phyloP scores from a whole-genome alignment of 2,797 vertebrate genomes.

The Vultur gryphus region DNA sequence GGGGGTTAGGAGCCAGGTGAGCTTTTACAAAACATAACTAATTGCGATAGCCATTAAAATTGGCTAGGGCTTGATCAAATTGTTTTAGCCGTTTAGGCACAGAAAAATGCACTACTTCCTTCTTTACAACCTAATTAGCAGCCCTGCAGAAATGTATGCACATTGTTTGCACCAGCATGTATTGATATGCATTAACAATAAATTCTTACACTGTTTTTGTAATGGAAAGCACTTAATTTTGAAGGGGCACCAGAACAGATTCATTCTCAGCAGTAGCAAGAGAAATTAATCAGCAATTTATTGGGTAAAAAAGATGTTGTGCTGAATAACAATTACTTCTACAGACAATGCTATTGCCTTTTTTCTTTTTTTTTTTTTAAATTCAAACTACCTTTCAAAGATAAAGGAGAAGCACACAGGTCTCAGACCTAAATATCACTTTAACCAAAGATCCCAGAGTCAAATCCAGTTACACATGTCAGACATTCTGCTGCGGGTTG shows the following conservation, averaged over 20 bases:
- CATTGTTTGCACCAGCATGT: neutral
- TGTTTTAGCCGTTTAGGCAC: neutral
- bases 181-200: neutral
- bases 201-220: neutral
- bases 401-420: neutral
- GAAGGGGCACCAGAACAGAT: neutral
- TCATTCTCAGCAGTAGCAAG: neutral
- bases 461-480: neutral
- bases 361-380: neutral
- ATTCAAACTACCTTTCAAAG: neutral
- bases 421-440: neutral
- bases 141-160: neutral
- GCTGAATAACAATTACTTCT: neutral
- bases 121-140: neutral
- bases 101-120: neutral
- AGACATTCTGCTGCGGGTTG: neutral
- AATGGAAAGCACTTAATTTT: neutral
- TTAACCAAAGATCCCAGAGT: neutral
- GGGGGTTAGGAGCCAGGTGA: neutral
- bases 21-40: neutral
- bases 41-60: neutral
- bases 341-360: neutral
- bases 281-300: neutral
- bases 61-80: neutral
- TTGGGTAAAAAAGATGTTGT: neutral